Percentiles rank a stretch among this genome's conserved stretches.
phyloP scores from a whole-genome alignment of 2,797 vertebrate genomes.

The Pseudocheirus occidentalis region DNA sequence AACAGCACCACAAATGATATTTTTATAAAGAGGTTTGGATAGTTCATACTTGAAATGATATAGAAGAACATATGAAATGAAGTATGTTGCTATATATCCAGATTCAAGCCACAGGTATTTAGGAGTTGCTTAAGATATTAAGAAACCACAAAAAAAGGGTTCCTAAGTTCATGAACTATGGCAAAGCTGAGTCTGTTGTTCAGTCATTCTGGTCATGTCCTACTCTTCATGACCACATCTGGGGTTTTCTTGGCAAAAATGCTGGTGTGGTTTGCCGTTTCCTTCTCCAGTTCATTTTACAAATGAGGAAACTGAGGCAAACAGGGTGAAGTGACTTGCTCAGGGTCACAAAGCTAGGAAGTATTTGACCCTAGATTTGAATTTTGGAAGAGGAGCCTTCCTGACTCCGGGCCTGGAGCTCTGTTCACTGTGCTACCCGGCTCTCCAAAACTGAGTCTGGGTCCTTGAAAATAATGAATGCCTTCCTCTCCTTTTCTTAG shows the following conservation, averaged over 20 bases:
- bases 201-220: background rate
- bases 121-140: background rate
- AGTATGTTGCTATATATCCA: background rate
- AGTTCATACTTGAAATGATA: background rate
- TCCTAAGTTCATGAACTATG: background rate
- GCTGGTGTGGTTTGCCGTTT: background rate
- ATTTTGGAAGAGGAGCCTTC: background rate
- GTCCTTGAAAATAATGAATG: background rate
- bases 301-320: background rate
- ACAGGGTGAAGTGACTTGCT: background rate
- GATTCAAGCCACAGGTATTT: background rate
- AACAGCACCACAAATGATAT: background rate
- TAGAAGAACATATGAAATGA: background rate
- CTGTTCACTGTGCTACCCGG: background rate
- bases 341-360: background rate
- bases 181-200: background rate
- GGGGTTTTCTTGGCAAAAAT: background rate
- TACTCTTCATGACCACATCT: background rate
- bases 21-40: background rate
- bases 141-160: background rate
- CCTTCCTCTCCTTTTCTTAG: background rate
- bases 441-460: background rate
- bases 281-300: background rate
- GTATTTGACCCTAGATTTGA: background rate
- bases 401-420: background rate